Evolutionary conservation across 2,888 invertebrate genomes (phyloP).

Genomic region (Drosophila recens): DNA sequence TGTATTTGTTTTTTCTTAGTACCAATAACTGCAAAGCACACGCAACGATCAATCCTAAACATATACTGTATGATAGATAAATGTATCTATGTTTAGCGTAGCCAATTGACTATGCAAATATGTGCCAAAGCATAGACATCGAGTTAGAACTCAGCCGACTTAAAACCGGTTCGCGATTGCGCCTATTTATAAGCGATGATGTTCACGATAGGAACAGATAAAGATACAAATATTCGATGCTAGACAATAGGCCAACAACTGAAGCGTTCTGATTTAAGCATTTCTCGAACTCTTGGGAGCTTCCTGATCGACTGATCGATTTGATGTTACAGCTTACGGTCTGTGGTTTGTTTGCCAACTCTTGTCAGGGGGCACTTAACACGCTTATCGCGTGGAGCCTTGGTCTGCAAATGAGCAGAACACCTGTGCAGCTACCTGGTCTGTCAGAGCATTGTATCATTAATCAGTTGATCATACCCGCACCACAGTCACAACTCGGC

Average conservation of each 20-base stretch:
- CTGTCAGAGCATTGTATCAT: constrained; percentile 36
- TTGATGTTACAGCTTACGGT: constrained; percentile 26
- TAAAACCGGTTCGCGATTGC: constrained; percentile 45
- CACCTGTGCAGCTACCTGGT: constrained; percentile 23
- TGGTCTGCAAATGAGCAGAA: constrained; percentile 37
- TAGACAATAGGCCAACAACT: constrained; percentile 28
- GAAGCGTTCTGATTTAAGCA: constrained; percentile 16
- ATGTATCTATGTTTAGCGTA: constrained; percentile 22
- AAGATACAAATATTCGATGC: constrained; percentile 4
- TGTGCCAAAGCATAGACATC: constrained; percentile 45
- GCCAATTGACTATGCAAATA: constrained; percentile 68
- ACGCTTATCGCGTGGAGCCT: constrained; percentile 33
- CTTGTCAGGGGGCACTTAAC: constrained; percentile 20
- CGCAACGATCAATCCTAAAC: not conserved
- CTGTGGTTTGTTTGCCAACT: not conserved
- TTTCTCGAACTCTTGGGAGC: constrained; percentile 15
- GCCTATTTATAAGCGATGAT: constrained; percentile 66
- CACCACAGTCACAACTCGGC: constrained; percentile 15
- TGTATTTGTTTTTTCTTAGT: constrained; percentile 47
- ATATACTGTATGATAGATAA: constrained; percentile 14
- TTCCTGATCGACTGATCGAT: constrained; percentile 30
- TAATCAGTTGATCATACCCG: constrained; percentile 40
- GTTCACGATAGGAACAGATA: constrained; percentile 25
- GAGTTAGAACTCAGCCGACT: constrained; percentile 22
- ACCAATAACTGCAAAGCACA: constrained; percentile 33